Conservation (phyloP, 1,140 invertebrate genomes). For the Magallana ariakensis region DNA sequence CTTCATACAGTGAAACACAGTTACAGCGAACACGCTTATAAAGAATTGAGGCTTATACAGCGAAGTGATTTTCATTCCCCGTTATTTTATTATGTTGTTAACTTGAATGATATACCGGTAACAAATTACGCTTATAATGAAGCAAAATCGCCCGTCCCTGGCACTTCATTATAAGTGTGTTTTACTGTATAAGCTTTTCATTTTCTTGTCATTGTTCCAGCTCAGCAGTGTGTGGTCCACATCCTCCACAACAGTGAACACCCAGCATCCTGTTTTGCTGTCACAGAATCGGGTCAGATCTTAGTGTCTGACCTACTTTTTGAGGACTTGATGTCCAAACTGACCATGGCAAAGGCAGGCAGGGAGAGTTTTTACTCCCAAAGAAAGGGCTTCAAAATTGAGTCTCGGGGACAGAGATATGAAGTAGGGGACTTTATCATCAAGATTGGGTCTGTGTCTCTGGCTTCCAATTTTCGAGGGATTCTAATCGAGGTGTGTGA, state of each 20-base stretch:
- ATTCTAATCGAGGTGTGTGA: slow-evolving; percentile 91
- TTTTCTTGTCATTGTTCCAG: slow-evolving; percentile 62
- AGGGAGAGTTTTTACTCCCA: slow-evolving; percentile 89
- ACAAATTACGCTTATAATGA: too few relatives aligned
- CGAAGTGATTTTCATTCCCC: too few relatives aligned
- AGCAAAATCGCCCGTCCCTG: too few relatives aligned
- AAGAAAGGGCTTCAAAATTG: slow-evolving; percentile 88
- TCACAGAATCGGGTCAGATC: slow-evolving; percentile 90
- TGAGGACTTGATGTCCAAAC: slow-evolving; percentile 93
- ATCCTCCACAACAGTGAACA: slow-evolving; percentile 97
- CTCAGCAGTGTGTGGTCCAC: slow-evolving; percentile 89
- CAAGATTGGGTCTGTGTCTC: slow-evolving; percentile 94
- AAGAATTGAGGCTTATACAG: too few relatives aligned
- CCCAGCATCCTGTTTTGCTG: slow-evolving; percentile 94
- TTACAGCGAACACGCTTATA: too few relatives aligned
- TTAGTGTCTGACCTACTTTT: slow-evolving; percentile 94
- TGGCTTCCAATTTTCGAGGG: slow-evolving; percentile 93
- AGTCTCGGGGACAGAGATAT: slow-evolving; percentile 94
- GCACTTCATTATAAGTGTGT: too few relatives aligned
- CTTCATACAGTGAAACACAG: too few relatives aligned
- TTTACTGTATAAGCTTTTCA: neutral
- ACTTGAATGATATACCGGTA: too few relatives aligned
- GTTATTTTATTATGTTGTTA: too few relatives aligned
- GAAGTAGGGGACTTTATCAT: slow-evolving; percentile 96
- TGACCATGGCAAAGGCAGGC: slow-evolving; percentile 79